phyloP scores from a whole-genome alignment of 2,113 vertebrate species.

The Platycercus adscitus region DNA sequence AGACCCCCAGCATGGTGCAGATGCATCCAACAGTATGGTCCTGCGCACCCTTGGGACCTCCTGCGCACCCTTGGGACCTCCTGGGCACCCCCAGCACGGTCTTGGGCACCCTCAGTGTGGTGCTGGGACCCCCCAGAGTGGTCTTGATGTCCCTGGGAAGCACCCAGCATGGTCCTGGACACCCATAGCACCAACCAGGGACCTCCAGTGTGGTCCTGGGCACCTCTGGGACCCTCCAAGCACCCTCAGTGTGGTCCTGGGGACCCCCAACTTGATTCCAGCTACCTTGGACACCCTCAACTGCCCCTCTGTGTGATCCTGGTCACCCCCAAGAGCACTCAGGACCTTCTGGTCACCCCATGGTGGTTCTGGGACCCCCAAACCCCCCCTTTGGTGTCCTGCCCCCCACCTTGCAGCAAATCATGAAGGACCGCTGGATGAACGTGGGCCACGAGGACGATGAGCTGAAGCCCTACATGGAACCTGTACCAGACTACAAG shows the following conservation, averaged over 20 bases:
- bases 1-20: no score
- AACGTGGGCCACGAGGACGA: slow-evolving; percentile 18
- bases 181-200: not conserved
- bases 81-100: not conserved
- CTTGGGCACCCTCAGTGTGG: not conserved
- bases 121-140: not conserved
- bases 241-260: no score
- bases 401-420: not conserved
- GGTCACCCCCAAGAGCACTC: not conserved
- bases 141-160: not conserved
- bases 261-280: not conserved
- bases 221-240: no score
- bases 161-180: not conserved
- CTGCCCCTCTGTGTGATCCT: not conserved
- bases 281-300: not conserved
- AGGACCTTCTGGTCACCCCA: not conserved
- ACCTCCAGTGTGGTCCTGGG: not conserved
- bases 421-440: slow-evolving; percentile 20
- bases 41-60: no score
- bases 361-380: not conserved
- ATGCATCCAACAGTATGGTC: no score
- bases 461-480: slow-evolving; percentile 14
- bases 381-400: not conserved
- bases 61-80: not conserved
- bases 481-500: slow-evolving; percentile 6